Conservation (phyloP, 2,888 invertebrate genomes). For the Carterocephalus palaemon region DNA sequence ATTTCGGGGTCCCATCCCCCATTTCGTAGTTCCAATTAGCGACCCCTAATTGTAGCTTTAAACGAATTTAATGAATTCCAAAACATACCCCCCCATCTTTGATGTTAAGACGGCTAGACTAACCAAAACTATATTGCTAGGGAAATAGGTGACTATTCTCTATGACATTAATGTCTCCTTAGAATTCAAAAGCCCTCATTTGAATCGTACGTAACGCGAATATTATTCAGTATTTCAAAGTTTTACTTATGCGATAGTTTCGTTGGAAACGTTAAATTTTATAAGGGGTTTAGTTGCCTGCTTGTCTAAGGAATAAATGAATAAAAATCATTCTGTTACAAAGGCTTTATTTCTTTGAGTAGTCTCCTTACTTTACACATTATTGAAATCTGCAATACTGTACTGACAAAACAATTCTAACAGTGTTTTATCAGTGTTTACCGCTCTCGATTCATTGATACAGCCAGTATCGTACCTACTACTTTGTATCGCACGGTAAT, state of each 20-base stretch:
- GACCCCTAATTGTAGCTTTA: conserved; percentile 39
- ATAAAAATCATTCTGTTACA: conserved; percentile 18
- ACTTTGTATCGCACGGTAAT: too few relatives aligned
- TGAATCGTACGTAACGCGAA: conserved; percentile 6
- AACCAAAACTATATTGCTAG: neutral
- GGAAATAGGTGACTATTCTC: conserved; percentile 5
- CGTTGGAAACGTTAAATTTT: conserved; percentile 10
- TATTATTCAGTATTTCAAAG: conserved; percentile 7
- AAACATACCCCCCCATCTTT: conserved; percentile 12
- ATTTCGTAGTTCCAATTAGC: conserved; percentile 54
- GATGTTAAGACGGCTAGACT: neutral
- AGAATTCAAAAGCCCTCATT: conserved; percentile 9
- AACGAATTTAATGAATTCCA: conserved; percentile 49
- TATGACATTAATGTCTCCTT: conserved; percentile 3
- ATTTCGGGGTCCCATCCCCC: conserved; percentile 36
- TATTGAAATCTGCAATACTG: too few relatives aligned
- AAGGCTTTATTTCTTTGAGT: too few relatives aligned
- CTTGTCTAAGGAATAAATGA: conserved; percentile 9
- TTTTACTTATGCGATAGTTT: conserved; percentile 10
- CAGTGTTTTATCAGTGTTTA: too few relatives aligned
- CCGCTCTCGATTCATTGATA: too few relatives aligned
- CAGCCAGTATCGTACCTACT: too few relatives aligned
- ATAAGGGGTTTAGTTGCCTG: conserved; percentile 6
- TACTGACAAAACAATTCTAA: too few relatives aligned
- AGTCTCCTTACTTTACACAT: too few relatives aligned